These are phyloP conservation scores for Pseudococcus longispinus DNA, from an alignment of 2,888 invertebrate genomes.

Conservation along the genomic window DNA sequence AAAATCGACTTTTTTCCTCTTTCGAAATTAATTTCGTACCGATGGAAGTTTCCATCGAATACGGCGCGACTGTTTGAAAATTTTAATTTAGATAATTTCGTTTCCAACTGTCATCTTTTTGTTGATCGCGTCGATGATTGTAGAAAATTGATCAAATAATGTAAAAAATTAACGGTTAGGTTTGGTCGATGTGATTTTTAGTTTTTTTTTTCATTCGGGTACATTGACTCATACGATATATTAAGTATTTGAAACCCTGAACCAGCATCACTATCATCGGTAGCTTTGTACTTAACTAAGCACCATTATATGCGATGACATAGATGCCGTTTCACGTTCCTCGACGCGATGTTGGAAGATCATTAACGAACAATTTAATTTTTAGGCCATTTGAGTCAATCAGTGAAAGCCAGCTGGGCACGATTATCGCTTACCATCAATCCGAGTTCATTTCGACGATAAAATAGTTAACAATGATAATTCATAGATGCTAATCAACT, in stretches of 20 bases:
- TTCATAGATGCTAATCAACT: slow-evolving; percentile 8
- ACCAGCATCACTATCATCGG: background rate
- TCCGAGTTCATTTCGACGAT: slow-evolving; percentile 10
- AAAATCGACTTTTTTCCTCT: background rate
- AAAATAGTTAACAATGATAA: slow-evolving; percentile 28
- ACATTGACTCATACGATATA: background rate
- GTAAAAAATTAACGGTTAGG: background rate
- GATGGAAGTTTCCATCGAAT: background rate
- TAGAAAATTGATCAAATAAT: background rate
- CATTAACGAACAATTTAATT: slow-evolving; percentile 24
- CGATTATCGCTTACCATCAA: slow-evolving; percentile 18
- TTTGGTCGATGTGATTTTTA: background rate
- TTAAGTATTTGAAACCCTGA: background rate
- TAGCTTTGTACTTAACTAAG: slow-evolving; percentile 31
- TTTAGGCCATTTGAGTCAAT: slow-evolving; percentile 29
- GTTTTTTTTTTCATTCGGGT: background rate
- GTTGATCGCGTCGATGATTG: background rate
- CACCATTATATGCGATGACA: slow-evolving; percentile 21
- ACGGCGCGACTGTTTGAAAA: background rate
- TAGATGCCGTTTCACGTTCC: background rate
- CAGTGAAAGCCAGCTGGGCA: slow-evolving; percentile 31
- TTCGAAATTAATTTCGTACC: background rate
- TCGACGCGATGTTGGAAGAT: background rate
- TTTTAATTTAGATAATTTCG: background rate
- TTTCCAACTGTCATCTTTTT: background rate